phyloP scores from a whole-genome alignment of 1,140 invertebrate genomes.

The Apis laboriosa region DNA sequence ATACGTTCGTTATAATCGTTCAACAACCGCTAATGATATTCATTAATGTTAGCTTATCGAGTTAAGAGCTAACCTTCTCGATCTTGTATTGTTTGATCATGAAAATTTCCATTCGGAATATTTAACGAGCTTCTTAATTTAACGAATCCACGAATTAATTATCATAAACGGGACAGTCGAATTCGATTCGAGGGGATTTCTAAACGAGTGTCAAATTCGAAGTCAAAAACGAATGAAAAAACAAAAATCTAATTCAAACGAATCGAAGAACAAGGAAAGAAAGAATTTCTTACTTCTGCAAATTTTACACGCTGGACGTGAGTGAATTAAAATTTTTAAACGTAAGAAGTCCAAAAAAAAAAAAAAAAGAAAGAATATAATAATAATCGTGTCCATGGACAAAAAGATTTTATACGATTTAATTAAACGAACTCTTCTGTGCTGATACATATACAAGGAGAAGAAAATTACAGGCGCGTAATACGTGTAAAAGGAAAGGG shows the following conservation, averaged over 20 bases:
- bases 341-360: no score
- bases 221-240: not conserved
- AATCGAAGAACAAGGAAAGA: not conserved
- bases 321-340: conserved; percentile 4
- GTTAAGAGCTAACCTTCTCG: not conserved
- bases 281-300: conserved; percentile 12
- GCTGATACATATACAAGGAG: not conserved
- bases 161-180: no score
- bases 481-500: conserved; percentile 35
- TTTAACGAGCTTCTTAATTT: not conserved
- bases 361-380: not conserved
- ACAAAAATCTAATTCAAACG: not conserved
- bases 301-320: conserved; percentile 59
- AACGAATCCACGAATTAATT: not conserved
- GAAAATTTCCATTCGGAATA: not conserved
- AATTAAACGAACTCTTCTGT: not conserved
- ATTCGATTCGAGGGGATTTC: not conserved
- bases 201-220: not conserved
- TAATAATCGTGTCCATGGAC: no score
- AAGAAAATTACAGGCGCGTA: not conserved
- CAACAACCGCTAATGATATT: not conserved
- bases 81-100: conserved; percentile 4
- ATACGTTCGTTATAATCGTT: not conserved
- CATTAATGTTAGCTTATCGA: not conserved
- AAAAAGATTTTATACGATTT: conserved; percentile 12